These are phyloP conservation scores for Enteromius fasciolatus DNA, from an alignment of 2,797 vertebrate species.

Conservation along the genomic window DNA sequence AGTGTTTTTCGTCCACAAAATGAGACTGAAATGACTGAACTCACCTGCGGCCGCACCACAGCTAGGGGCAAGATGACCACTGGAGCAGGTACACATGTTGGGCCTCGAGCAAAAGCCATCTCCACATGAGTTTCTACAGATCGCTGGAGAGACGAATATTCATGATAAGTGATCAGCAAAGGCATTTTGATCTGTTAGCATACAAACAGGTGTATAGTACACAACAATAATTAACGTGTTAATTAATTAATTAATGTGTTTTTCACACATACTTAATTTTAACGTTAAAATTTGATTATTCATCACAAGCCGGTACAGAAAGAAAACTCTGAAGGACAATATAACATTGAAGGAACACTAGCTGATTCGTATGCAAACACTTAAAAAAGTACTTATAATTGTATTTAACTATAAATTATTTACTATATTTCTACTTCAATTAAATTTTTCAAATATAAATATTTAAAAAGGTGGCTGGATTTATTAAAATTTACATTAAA, in stretches of 20 bases:
- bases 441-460: no score
- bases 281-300: not conserved
- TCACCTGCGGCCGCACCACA: constrained; percentile 83
- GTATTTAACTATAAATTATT: no score
- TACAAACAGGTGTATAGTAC: not conserved
- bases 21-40: not conserved
- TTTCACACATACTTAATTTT: not conserved
- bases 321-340: no score
- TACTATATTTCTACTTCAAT: no score
- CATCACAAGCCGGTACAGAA: not conserved
- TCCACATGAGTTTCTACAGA: constrained; percentile 89
- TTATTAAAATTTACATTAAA: no score
- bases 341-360: no score
- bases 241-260: no score
- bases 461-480: no score
- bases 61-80: constrained; percentile 89
- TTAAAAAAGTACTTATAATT: no score
- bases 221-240: not conserved
- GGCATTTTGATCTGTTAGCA: not conserved
- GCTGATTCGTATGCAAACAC: no score
- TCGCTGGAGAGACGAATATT: constrained; percentile 72
- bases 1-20: not conserved
- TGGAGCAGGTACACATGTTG: constrained; percentile 92
- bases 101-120: constrained; percentile 93
- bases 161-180: not conserved